A percentile compares a stretch with the other conserved stretches of the same genome.
Conservation (phyloP, 2,888 invertebrate species). For the Ischnura elegans region DNA sequence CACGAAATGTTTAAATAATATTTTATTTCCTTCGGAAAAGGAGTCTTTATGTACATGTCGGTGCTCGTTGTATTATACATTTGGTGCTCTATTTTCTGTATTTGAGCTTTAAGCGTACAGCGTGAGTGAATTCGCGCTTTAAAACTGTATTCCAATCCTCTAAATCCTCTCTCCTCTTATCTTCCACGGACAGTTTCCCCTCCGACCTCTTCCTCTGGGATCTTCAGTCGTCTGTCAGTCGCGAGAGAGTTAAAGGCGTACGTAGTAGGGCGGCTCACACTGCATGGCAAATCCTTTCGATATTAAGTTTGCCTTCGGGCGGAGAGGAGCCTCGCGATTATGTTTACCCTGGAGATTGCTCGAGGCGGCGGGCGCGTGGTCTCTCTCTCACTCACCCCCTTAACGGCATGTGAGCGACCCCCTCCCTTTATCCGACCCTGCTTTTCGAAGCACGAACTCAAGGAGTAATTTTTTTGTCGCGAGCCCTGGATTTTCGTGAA, state of each 20-base stretch:
- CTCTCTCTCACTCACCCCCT: neutral
- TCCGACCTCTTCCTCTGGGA: neutral
- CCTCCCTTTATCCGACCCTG: slow-evolving; percentile 6
- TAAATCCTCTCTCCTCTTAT: neutral
- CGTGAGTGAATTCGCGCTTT: no score
- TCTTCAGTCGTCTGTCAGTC: neutral
- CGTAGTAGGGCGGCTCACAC: neutral
- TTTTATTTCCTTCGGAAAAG: no score
- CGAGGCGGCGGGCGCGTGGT: neutral
- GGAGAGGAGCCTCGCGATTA: slow-evolving; percentile 38
- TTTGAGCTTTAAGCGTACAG: no score
- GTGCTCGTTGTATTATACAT: no score
- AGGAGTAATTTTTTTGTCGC: neutral
- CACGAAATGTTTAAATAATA: no score
- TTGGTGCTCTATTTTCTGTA: no score
- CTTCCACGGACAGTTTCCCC: neutral
- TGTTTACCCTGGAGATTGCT: slow-evolving; percentile 45
- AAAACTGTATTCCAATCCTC: no score
- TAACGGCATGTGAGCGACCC: neutral
- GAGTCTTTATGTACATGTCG: no score
- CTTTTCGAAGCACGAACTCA: slow-evolving; percentile 9
- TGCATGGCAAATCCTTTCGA: slow-evolving; percentile 45
- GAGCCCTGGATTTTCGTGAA: slow-evolving; percentile 2
- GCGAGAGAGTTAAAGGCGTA: neutral
- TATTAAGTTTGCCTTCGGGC: slow-evolving; percentile 44